Evolutionary conservation across 1,140 invertebrate species (phyloP), one percentile per base, ranked within the genome.

Genomic region (Plodia interpunctella): DNA sequence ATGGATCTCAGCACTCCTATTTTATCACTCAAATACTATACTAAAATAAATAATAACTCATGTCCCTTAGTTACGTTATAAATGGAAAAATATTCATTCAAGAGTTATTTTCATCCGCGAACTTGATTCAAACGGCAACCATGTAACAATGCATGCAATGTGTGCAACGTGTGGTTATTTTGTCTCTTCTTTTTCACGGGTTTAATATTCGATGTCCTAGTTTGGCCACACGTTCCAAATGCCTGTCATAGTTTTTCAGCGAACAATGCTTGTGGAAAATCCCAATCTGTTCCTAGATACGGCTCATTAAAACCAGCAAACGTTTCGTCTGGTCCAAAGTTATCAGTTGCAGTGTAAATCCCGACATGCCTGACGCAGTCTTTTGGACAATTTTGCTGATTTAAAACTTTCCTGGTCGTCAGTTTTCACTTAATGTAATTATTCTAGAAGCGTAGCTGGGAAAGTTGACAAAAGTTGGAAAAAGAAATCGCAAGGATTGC

Each of bases 261-360:
- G 15, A 44, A 44, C 38, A 44, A 44, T 44, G 38, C 38, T 44
- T 17, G 5, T 44, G 8, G 2, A 17, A 44, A 44, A 44, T n/a
- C 15, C 13, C 38, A 44, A 15, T 44, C 38, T 44, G 38, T 15
- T n/a, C 38, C 38, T 15, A 4, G 38, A 44, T 44, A 15, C 38
- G 38, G 38, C 38, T 44, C 38, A 44, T 44, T 44, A 44, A 44
- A 44, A 44, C 15, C 38, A 44, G 38, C 13, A 44, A 44, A 44
- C 38, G 38, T 44, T 44, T 44, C 38, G 6, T 44, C 15, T 17
- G 2, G 5, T 44, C n/a, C 38, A 44, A 44, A 44, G 13, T 44
- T 44, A 44, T 44, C 10, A 44, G 10, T 15, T 44, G 38, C 38
- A 44, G 15, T 10, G n/a, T 10, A 10, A 44, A 44, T 15, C 13